Base-by-base conservation (phyloP, 1,140 invertebrate species). In the Euura lappo region DNA sequence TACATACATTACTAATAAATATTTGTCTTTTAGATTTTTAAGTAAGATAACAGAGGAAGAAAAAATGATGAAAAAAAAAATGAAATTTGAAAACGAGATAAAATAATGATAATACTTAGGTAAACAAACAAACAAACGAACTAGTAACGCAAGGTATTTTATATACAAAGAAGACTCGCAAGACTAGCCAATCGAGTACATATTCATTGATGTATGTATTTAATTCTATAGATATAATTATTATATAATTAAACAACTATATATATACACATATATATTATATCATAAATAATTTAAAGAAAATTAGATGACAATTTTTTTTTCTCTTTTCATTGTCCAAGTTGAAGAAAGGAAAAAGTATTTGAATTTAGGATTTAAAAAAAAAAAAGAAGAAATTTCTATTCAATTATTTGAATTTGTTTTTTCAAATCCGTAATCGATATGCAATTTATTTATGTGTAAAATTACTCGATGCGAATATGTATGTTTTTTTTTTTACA, bases 91-190 rank as follows among this genome's bases (percentile, higher is more conserved):
- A 28, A 28, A 28, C 28, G 28, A 28, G 28, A 28, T 28, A 28
- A 28, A 28, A 28, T 28, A 28, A 28, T 28, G 28, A 28, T 28
- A 28, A 28, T 28, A 28, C 28, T 64, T 76, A 77, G 69, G 70
- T 70, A 75, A 74, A 73, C 71, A 79, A 77, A 73, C 71, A 79
- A 77, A 47, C 51, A 74, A 75, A 78, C 75, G 75, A 74, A 79
- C 76, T 78, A 80, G 77, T 78, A 73, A 80, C 74, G 78, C 76
- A 51, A 76, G 75, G 71, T 79, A 77, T 78, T 79, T 80, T 80
- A 74, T 79, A 80, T 76, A 77, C 74, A 79, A 75, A 66, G 28
- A 28, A 28, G 73, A 69, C 71, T 75, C 71, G 72, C 69, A 76
- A 71, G 68, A 76, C 47, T 78, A 51, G 74, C 70, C 69, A 74